Conservation (phyloP, 1,140 invertebrate genomes). For the Platyura marginata region DNA sequence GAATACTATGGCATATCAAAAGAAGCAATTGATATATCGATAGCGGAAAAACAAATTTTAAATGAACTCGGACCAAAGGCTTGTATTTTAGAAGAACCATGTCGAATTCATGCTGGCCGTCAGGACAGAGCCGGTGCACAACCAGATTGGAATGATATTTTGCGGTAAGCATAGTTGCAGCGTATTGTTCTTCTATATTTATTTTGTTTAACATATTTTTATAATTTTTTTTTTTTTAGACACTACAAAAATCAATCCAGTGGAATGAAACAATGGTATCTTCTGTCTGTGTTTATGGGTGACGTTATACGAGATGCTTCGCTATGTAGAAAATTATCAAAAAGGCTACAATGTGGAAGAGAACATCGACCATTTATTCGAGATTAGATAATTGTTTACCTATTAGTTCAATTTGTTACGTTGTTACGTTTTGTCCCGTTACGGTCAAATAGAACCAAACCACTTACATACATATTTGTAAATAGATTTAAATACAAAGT, state of each 20-base stretch:
- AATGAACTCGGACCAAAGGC: conserved; percentile 40
- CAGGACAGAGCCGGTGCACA: conserved; percentile 17
- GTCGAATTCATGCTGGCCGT: conserved; percentile 35
- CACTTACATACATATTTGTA: no score
- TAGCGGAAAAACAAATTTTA: conserved; percentile 42
- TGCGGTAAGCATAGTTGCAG: conserved; percentile 29
- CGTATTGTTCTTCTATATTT: no score
- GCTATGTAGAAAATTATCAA: conserved; percentile 56
- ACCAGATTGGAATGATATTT: conserved; percentile 36
- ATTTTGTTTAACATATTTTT: conserved; percentile 1
- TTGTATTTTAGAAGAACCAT: conserved; percentile 46
- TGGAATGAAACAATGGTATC: conserved; percentile 55
- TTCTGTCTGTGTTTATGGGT: conserved; percentile 64
- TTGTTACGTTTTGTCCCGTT: no score
- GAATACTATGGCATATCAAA: conserved; percentile 15
- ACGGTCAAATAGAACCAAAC: no score
- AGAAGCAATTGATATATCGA: conserved; percentile 30
- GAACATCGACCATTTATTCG: not conserved
- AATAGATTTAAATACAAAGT: no score
- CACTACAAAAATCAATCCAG: conserved; percentile 53
- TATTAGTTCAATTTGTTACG: no score
- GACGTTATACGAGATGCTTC: conserved; percentile 58
- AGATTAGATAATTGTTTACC: not conserved
- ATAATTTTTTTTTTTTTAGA: conserved; percentile 30
- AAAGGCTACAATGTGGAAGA: conserved; percentile 30